A percentile compares a stretch with the other conserved stretches of the same genome.
Conservation (phyloP, 2,888 invertebrate genomes). For the Dendrolimus pini region DNA sequence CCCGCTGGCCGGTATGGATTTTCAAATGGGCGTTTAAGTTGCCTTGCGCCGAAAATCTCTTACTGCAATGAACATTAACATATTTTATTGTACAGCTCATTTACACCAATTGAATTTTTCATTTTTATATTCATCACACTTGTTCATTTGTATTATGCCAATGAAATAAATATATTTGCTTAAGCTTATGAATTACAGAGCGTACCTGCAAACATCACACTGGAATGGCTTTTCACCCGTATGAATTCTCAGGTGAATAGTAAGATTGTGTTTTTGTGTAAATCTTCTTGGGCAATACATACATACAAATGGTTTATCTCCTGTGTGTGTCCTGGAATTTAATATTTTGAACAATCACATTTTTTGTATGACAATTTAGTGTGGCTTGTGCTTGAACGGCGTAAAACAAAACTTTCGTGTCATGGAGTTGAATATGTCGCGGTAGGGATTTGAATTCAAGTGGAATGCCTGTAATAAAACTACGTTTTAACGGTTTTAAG, state of each 20-base stretch:
- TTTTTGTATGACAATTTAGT: too few species aligned
- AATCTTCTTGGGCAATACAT: conserved; percentile 75
- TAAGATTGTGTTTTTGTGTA: conserved; percentile 78
- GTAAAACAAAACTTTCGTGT: too few species aligned
- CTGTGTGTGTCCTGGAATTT: conserved; percentile 72
- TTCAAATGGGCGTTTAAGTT: conserved; percentile 80
- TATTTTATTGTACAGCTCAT: too few species aligned
- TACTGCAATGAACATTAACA: conserved; percentile 46
- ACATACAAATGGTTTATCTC: conserved; percentile 76
- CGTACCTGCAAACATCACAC: conserved; percentile 77
- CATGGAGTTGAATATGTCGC: too few species aligned
- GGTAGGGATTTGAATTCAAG: too few species aligned
- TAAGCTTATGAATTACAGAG: too few species aligned
- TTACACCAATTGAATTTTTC: too few species aligned
- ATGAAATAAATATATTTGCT: not conserved
- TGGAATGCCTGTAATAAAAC: too few species aligned
- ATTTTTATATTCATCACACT: too few species aligned
- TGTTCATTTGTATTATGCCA: too few species aligned
- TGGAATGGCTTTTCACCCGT: conserved; percentile 79
- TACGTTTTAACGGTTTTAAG: too few species aligned
- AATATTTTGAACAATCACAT: not conserved
- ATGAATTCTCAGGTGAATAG: conserved; percentile 76
- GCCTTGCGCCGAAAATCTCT: conserved; percentile 77
- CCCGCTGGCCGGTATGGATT: conserved; percentile 77
- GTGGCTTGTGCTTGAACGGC: too few species aligned